phyloP scores from a whole-genome alignment of 2,888 invertebrate species.

The Incurvaria masculella region DNA sequence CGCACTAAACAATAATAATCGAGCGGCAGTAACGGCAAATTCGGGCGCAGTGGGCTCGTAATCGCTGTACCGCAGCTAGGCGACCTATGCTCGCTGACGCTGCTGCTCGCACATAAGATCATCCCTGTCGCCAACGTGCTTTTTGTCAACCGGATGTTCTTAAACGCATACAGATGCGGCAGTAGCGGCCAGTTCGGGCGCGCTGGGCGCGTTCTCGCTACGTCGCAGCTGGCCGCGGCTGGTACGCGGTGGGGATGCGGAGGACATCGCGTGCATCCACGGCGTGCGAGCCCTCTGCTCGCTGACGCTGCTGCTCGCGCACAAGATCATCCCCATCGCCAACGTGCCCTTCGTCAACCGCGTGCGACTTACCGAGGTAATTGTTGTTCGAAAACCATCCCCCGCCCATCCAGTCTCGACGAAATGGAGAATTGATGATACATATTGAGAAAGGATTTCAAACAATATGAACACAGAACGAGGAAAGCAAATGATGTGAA shows the following conservation, averaged over 20 bases:
- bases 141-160: conserved; percentile 53
- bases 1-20: too few species aligned
- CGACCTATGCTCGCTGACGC: conserved; percentile 58
- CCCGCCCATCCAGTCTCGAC: too few species aligned
- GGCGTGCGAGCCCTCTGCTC: conserved; percentile 66
- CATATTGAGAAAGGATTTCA: too few species aligned
- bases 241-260: conserved; percentile 43
- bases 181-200: conserved; percentile 17
- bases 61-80: too few species aligned
- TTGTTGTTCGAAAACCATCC: conserved; percentile 43
- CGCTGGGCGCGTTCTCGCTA: conserved; percentile 62
- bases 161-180: conserved; percentile 5
- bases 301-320: conserved; percentile 59
- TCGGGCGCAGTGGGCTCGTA: too few species aligned
- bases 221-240: conserved; percentile 60
- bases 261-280: conserved; percentile 66
- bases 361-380: conserved; percentile 56
- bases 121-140: conserved; percentile 61
- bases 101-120: conserved; percentile 65
- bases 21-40: too few species aligned
- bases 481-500: too few species aligned
- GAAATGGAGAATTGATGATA: too few species aligned
- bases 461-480: too few species aligned
- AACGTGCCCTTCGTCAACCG: conserved; percentile 64
- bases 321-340: conserved; percentile 63